Percentiles rank a stretch among this genome's conserved stretches.
phyloP scores from a whole-genome alignment of 2,888 invertebrate species.

The Lithosia quadra region DNA sequence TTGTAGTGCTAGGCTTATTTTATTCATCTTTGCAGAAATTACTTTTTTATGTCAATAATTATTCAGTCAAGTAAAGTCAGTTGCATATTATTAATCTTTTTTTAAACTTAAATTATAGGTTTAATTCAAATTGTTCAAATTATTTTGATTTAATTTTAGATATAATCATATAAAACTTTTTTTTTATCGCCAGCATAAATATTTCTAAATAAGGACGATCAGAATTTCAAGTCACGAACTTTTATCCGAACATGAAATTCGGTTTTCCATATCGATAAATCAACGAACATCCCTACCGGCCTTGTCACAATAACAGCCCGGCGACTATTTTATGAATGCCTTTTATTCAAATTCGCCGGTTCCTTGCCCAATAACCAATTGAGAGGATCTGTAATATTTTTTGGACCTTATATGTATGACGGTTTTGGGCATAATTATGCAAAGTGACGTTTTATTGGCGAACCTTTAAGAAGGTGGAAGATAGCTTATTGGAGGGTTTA shows the following conservation, averaged over 20 bases:
- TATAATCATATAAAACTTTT: too few relatives aligned
- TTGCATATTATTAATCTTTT: too few relatives aligned
- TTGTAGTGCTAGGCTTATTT: not conserved
- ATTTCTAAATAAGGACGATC: not conserved
- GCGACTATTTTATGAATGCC: conserved; percentile 82
- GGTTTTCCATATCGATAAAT: conserved; percentile 34
- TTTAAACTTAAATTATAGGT: too few relatives aligned
- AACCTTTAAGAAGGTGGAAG: conserved; percentile 48
- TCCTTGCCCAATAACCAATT: conserved; percentile 79
- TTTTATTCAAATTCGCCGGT: conserved; percentile 84
- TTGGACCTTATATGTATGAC: conserved; percentile 64
- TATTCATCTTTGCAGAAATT: too few relatives aligned
- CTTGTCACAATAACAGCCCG: conserved; percentile 75
- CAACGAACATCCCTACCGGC: conserved; percentile 56
- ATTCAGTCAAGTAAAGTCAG: too few relatives aligned
- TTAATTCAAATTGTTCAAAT: too few relatives aligned
- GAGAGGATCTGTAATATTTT: conserved; percentile 64
- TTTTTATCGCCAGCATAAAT: not conserved
- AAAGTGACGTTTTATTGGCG: conserved; percentile 46
- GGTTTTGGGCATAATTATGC: conserved; percentile 49
- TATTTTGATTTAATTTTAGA: too few relatives aligned
- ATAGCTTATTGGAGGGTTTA: conserved; percentile 39
- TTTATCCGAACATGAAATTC: conserved; percentile 18
- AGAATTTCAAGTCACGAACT: conserved; percentile 15
- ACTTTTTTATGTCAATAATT: too few relatives aligned